A percentile compares a stretch with the other conserved stretches of the same genome.
Conservation (phyloP, 30 jellyfish, hydroid and myxozoan genomes). For the Pelagia noctiluca region DNA sequence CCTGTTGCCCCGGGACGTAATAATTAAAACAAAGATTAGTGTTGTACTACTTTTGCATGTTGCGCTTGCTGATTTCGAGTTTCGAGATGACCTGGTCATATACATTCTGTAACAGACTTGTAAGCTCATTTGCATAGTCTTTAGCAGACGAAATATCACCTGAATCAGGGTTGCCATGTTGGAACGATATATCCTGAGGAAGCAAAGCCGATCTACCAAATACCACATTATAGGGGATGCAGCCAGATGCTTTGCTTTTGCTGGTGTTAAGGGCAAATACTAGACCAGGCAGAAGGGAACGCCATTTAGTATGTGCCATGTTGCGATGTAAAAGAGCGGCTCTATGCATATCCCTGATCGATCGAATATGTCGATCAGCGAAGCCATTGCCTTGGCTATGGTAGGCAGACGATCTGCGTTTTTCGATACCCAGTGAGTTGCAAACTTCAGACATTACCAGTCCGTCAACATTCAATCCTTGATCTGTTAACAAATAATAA, state of each 20-base stretch:
- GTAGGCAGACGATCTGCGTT: slow-evolving; percentile 51
- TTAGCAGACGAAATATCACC: slow-evolving; percentile 10
- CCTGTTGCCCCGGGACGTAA: slow-evolving; percentile 8
- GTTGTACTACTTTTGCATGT: slow-evolving; percentile 48
- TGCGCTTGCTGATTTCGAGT: slow-evolving; percentile 9
- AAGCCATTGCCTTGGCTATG: slow-evolving; percentile 35
- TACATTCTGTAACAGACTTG: neutral
- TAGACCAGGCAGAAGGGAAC: slow-evolving; percentile 19
- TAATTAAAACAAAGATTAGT: neutral
- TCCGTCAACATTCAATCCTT: slow-evolving; percentile 53
- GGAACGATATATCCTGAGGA: slow-evolving; percentile 42
- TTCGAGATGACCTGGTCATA: neutral
- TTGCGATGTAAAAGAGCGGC: slow-evolving; percentile 35
- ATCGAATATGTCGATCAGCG: slow-evolving; percentile 39
- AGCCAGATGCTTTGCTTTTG: slow-evolving; percentile 27
- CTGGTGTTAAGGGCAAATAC: slow-evolving; percentile 27
- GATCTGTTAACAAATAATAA: slow-evolving; percentile 32
- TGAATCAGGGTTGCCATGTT: neutral
- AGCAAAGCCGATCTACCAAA: slow-evolving; percentile 43
- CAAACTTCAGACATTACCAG: slow-evolving; percentile 28
- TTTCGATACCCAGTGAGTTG: slow-evolving; percentile 24
- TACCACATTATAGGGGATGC: slow-evolving; percentile 23
- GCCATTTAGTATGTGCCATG: slow-evolving; percentile 35
- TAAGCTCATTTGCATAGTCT: slow-evolving; percentile 5
- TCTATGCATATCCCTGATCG: slow-evolving; percentile 38